phyloP scores from a whole-genome alignment of 1,140 invertebrate species.

The silkworm (Bombyx mori) region DNA sequence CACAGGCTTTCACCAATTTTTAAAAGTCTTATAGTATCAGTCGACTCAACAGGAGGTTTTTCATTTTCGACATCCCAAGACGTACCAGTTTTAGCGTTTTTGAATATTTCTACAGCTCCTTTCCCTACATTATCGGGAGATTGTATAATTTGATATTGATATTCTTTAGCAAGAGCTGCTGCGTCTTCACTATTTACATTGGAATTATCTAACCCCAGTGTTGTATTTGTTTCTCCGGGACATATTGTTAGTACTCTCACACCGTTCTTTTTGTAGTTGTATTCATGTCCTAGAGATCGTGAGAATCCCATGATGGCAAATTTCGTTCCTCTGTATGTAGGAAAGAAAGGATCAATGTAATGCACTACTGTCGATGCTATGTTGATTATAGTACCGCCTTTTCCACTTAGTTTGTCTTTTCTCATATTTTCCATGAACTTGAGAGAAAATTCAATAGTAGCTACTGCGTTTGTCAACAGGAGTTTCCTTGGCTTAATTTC shows the following conservation, averaged over 20 bases:
- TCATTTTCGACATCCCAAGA: background rate
- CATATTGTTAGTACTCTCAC: slow-evolving; percentile 70
- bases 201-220: slow-evolving; percentile 40
- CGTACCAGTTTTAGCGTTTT: slow-evolving; percentile 12
- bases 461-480: slow-evolving; percentile 43
- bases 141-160: slow-evolving; percentile 25
- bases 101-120: slow-evolving; percentile 33
- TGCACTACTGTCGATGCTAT: slow-evolving; percentile 75
- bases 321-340: slow-evolving; percentile 79
- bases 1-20: too few relatives aligned
- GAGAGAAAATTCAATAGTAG: slow-evolving; percentile 41
- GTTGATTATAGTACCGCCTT: slow-evolving; percentile 77
- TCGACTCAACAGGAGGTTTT: background rate
- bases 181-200: slow-evolving; percentile 16
- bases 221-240: slow-evolving; percentile 66
- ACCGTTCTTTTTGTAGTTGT: slow-evolving; percentile 70
- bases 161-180: slow-evolving; percentile 18
- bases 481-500: slow-evolving; percentile 59
- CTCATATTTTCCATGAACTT: slow-evolving; percentile 68
- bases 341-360: slow-evolving; percentile 72
- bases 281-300: slow-evolving; percentile 66
- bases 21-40: too few relatives aligned
- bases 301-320: slow-evolving; percentile 73
- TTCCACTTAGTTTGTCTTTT: slow-evolving; percentile 70
- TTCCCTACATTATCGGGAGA: slow-evolving; percentile 29